Conservation (phyloP, 2,888 invertebrate genomes). For the Sphaeridia pumilis region DNA sequence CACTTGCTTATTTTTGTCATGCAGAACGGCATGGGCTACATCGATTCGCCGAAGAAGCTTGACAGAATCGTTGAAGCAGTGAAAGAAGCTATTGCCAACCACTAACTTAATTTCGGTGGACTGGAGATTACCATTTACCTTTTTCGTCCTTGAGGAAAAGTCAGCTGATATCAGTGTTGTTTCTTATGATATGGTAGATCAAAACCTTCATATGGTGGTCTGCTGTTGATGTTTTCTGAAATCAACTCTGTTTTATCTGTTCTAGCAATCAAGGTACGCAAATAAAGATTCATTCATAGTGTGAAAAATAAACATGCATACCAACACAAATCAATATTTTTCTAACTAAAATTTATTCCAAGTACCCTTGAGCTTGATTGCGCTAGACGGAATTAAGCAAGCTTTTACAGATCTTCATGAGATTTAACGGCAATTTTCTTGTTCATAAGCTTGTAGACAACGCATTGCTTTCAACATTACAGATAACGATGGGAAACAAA, state of each 20-base stretch:
- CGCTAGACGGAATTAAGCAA: too few species aligned
- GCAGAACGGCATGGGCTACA: constrained; percentile 22
- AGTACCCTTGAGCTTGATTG: too few species aligned
- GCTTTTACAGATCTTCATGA: too few species aligned
- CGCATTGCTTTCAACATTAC: too few species aligned
- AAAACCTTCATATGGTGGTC: constrained; percentile 17
- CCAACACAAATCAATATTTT: too few species aligned
- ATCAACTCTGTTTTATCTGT: not conserved
- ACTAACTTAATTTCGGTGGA: not conserved
- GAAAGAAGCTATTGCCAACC: constrained; percentile 14
- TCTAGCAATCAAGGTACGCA: too few species aligned
- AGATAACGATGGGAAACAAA: too few species aligned
- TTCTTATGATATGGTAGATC: constrained; percentile 17
- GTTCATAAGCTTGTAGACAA: too few species aligned
- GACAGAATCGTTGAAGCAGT: constrained; percentile 19
- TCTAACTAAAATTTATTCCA: too few species aligned
- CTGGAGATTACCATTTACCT: not conserved
- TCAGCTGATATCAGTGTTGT: not conserved
- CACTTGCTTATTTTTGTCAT: not conserved
- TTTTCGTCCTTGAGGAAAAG: not conserved
- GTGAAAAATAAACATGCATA: too few species aligned
- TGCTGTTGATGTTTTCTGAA: constrained; percentile 14
- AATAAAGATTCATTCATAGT: too few species aligned
- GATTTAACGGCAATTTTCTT: too few species aligned
- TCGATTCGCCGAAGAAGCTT: constrained; percentile 22